Evolutionary conservation across 2,888 invertebrate genomes (phyloP), one percentile per base, ranked within the genome.

Genomic region (Villa cingulata): DNA sequence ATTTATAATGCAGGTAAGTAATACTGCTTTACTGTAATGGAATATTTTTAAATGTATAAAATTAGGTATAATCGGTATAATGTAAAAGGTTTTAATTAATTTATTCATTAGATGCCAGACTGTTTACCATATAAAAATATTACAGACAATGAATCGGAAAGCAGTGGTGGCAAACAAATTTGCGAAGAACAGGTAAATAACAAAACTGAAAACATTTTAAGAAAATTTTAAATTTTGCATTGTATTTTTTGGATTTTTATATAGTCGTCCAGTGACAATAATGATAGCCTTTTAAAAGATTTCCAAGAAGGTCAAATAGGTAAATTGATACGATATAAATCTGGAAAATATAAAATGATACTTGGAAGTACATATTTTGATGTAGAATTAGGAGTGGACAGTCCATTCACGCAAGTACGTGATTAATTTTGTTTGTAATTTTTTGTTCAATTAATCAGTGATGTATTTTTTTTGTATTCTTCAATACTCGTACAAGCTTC

Each of bases 241-340:
- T n/a, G n/a, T n/a, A n/a, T n/a, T n/a, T n/a, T n/a, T 23, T 23
- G 4, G 23, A 7, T 23, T 23, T 23, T 23, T 23, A 23, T 23
- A 23, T 23, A 6, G n/a, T 23, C n/a, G 36, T 2, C 16, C 16
- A 36, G 16, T 9, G 36, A 36, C n/a, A 9, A n/a, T n/a, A n/a
- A n/a, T 36, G 3, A 32, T 12, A 16, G 37, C 6, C 37, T 38
- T 12, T 39, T 47, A 32, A 16, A 29, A 1, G 70, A 72, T 45
- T 53, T 78, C 54, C 74, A 74, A 51, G 78, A 78, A 53, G 78
- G 78, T 1, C 71, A 72, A 53, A 71, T 78, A 32, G 78, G 78
- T 0, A 76, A 74, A 55, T 61, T 79, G 51, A 58, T 72, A 36
- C 70, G 77, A 16, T 77, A 75, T 56, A 73, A 72, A 38, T 78